Base-by-base conservation (phyloP, 2,888 invertebrate species). In the Drosophila mulleri region DNA sequence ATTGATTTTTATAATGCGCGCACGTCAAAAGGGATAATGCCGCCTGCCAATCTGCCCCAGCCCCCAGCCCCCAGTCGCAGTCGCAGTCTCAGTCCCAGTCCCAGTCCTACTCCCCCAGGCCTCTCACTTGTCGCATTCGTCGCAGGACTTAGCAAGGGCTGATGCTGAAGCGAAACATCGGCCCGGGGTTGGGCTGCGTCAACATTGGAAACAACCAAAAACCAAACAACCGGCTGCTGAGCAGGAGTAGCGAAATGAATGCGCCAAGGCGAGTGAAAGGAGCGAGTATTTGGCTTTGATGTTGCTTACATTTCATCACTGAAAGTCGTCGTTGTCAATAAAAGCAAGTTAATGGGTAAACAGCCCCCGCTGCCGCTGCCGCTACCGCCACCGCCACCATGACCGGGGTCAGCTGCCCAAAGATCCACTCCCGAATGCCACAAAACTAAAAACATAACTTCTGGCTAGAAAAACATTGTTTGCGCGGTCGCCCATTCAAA, bases 241-340 rank as follows among this genome's bases (percentile, higher is more conserved):
- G 63, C 59, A 61, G 74, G 60, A 69, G 61, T 45, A 70, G 68
- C 68, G 20, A 57, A 57, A 68, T 44, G 68, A 52, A 61, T 60
- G 48, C 52, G 54, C 44, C 60, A 67, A 52, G 67, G 23, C 20
- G 53, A 61, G 60, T 42, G 18, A 41, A 41, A 53, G 67, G 66
- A 69, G 80, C 76, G 67, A 75, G 82, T 76, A 76, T 80, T 85
- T 72, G 80, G 85, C 85, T 86, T 86, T 86, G 85, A 86, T 88
- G 88, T 86, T 86, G 82, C 80, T 85, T 83, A 88, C 88, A 85
- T 86, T 86, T 85, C 88, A 86, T 86, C 85, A 83, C 83, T 75
- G 69, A 64, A 87, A 87, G 67, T 80, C 74, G 67, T 77, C 75
- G 84, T 78, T 86, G 84, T 87, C 84, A 86, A 83, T 75, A 79